Base-by-base conservation (phyloP, 2,113 vertebrate genomes). In the Boleophthalmus pectinirostris region DNA sequence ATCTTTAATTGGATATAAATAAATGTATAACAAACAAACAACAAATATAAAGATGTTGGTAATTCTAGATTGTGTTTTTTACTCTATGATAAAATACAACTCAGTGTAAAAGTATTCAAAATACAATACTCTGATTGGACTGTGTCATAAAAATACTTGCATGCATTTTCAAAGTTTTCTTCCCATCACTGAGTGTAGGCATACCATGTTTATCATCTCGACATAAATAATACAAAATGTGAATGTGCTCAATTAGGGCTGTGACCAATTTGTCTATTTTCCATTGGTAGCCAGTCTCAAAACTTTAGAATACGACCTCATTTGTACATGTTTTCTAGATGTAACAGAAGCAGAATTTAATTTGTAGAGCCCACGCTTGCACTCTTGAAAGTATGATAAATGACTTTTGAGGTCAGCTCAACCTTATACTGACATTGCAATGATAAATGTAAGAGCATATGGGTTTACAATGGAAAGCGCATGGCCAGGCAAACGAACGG, bases 401-500 rank as follows among this genome's bases (percentile, higher is more conserved):
- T 80, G 54, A 70, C 69, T 69, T 74, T 71, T 63, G 33, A 72
- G 65, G 72, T 68, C 60, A 66, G 63, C 77, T 51, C 70, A 72
- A 82, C 24, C n/a, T 49, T 71, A 73, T 16, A 20, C 71, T 63
- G 46, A 49, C 70, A 46, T 49, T 61, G 58, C 25, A 18, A 33
- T 61, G 25, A 61, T 33, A 33, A 58, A 61, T 61, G 21, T 75
- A 29, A 12, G 9, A 29, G 6, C 53, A 46, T 43, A 47, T 3
- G 67, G 56, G 70, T 68, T 54, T 79, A 72, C 46, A 18, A 74
- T 56, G 61, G 58, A 78, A 75, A 84, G n/a, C 61, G 72, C 73
- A 71, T 72, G 35, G 43, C 53, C 71, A 75, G 77, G 64, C 77
- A 14, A 82, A 82, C 73, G 24, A 73, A 71, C 51, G 47, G 51